A percentile compares a stretch with the other conserved stretches of the same genome.
These are phyloP conservation scores for Phasia obesa DNA, from an alignment of 2,888 invertebrate species.

Conservation along the genomic window DNA sequence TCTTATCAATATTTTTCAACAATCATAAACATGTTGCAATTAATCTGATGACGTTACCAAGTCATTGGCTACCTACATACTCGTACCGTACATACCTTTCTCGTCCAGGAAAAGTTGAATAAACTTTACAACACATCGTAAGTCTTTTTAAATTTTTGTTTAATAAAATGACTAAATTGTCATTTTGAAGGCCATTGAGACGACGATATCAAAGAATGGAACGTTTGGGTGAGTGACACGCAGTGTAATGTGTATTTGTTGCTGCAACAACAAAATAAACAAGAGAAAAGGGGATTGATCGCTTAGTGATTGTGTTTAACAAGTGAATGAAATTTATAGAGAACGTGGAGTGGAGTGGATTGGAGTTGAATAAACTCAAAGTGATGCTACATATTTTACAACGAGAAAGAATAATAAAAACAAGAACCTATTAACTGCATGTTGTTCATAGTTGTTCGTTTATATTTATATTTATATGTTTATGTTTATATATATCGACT, in stretches of 20 bases:
- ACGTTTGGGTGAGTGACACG: slow-evolving; percentile 48
- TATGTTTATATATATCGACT: no score
- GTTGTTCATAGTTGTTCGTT: neutral
- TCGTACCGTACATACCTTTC: no score
- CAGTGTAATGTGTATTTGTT: slow-evolving; percentile 22
- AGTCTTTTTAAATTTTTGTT: slow-evolving; percentile 69
- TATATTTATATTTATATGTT: no score
- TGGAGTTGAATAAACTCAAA: slow-evolving; percentile 55
- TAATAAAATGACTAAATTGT: slow-evolving; percentile 77
- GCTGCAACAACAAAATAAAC: slow-evolving; percentile 8
- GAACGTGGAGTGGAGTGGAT: no score
- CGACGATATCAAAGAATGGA: slow-evolving; percentile 61
- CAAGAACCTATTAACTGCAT: slow-evolving; percentile 38
- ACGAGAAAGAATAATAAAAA: slow-evolving; percentile 37
- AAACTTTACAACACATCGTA: slow-evolving; percentile 77
- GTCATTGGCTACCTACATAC: slow-evolving; percentile 21
- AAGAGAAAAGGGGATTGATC: slow-evolving; percentile 31
- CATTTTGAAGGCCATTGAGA: slow-evolving; percentile 79
- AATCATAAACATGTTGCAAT: slow-evolving; percentile 33
- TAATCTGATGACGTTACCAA: slow-evolving; percentile 46
- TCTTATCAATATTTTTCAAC: slow-evolving; percentile 11
- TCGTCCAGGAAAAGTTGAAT: slow-evolving; percentile 75
- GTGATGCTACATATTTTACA: slow-evolving; percentile 10
- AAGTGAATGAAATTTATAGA: slow-evolving; percentile 52
- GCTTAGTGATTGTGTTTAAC: slow-evolving; percentile 39